Evolutionary conservation across 2,888 invertebrate species (phyloP).

Genomic region (Luperina nickerlii): DNA sequence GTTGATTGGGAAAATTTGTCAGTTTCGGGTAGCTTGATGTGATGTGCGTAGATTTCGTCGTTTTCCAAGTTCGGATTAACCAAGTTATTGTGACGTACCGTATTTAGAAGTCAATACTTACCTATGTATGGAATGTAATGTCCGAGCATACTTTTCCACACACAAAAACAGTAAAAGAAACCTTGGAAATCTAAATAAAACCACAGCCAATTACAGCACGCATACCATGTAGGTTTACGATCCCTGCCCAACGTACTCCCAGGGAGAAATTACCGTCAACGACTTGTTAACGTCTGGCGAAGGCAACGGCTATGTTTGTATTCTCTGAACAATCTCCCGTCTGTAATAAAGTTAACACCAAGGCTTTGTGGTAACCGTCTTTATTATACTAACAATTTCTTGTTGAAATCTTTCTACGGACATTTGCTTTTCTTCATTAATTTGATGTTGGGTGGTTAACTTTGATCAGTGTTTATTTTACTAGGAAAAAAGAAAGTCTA

Average conservation of each 20-base stretch:
- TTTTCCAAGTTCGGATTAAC: too few species aligned
- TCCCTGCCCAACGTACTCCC: slow-evolving; percentile 13
- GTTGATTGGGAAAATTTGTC: too few species aligned
- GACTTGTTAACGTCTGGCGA: slow-evolving; percentile 51
- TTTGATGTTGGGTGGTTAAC: slow-evolving; percentile 8
- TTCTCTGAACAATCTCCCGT: slow-evolving; percentile 49
- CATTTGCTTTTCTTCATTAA: slow-evolving; percentile 33
- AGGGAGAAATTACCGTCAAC: slow-evolving; percentile 37
- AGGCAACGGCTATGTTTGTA: slow-evolving; percentile 47
- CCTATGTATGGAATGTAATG: not conserved
- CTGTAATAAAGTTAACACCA: slow-evolving; percentile 54
- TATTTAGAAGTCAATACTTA: not conserved
- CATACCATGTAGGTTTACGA: not conserved
- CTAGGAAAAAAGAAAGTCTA: not conserved
- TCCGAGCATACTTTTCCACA: not conserved
- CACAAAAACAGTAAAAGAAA: not conserved
- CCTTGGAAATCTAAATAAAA: not conserved
- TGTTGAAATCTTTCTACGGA: slow-evolving; percentile 33
- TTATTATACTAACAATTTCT: slow-evolving; percentile 54
- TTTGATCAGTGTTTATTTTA: slow-evolving; percentile 32
- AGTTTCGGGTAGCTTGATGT: too few species aligned
- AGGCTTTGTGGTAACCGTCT: slow-evolving; percentile 46
- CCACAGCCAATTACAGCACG: not conserved
- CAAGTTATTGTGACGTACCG: not conserved
- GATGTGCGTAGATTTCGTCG: too few species aligned